A percentile compares a stretch with the other conserved stretches of the same genome.
These are phyloP conservation scores for Drosophila prolongata DNA, from an alignment of 2,888 invertebrate genomes.

Conservation along the genomic window DNA sequence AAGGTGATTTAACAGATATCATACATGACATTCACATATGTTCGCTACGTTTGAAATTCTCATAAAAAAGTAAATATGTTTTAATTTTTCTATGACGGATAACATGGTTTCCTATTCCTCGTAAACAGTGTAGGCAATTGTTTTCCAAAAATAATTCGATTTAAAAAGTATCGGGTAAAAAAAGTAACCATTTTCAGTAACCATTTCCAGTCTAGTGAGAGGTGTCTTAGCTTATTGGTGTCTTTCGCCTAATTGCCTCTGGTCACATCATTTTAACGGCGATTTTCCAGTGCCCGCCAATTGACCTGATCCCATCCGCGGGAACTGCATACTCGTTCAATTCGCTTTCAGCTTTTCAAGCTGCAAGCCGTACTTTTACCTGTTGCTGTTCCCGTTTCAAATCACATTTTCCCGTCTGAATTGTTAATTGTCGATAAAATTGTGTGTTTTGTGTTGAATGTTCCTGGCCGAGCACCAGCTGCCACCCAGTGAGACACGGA, in stretches of 20 bases:
- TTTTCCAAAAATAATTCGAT: no score
- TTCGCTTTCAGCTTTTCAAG: constrained; percentile 55
- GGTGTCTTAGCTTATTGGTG: not conserved
- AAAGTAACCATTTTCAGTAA: no score
- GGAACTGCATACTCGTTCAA: constrained; percentile 50
- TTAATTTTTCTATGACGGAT: no score
- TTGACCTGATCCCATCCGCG: not conserved
- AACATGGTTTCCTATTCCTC: no score
- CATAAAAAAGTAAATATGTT: no score
- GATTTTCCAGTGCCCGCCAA: constrained; percentile 1
- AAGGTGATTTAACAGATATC: no score
- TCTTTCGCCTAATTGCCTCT: not conserved
- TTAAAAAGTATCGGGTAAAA: no score
- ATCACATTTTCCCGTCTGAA: not conserved
- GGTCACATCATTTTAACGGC: constrained; percentile 20
- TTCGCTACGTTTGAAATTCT: no score
- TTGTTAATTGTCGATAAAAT: not conserved
- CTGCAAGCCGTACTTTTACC: constrained; percentile 3
- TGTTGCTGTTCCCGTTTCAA: not conserved
- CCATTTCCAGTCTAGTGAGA: no score
- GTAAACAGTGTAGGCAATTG: no score
- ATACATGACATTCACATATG: no score
- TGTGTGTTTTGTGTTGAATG: constrained; percentile 17
- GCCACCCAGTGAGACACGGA: not conserved
- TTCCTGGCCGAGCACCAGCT: constrained; percentile 7